These are phyloP conservation scores for Bellardia bayeri DNA, from an alignment of 2,888 invertebrate genomes.

Conservation along the genomic window DNA sequence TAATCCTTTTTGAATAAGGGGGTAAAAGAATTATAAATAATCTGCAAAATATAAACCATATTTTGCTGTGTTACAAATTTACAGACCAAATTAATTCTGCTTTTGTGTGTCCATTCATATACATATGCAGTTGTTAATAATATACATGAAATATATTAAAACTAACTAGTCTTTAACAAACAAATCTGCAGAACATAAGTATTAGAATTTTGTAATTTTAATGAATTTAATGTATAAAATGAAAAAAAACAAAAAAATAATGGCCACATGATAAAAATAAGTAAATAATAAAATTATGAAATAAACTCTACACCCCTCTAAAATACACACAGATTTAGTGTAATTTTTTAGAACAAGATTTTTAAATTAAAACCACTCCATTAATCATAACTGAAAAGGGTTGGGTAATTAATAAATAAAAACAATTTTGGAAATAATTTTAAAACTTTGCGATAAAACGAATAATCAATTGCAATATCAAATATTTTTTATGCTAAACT, in stretches of 20 bases:
- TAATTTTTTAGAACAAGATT: slow-evolving; percentile 9
- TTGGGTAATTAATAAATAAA: slow-evolving; percentile 44
- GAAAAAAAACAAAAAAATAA: slow-evolving; percentile 4
- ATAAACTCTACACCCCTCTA: not conserved
- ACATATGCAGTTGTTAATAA: not conserved
- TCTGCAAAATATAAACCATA: too few species aligned
- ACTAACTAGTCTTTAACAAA: not conserved
- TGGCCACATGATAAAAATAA: slow-evolving; percentile 33
- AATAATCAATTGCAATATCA: not conserved
- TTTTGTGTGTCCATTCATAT: too few species aligned
- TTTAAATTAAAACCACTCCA: slow-evolving; percentile 22
- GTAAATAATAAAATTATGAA: slow-evolving; percentile 37
- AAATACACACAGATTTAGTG: slow-evolving; percentile 3
- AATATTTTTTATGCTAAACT: slow-evolving; percentile 9
- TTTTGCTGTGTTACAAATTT: too few species aligned
- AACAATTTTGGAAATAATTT: not conserved
- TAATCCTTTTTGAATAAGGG: too few species aligned
- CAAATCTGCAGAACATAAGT: not conserved
- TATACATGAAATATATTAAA: not conserved
- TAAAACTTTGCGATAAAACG: not conserved
- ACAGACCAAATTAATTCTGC: too few species aligned
- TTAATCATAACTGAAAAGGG: slow-evolving; percentile 50
- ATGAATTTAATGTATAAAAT: slow-evolving; percentile 5
- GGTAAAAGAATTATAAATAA: too few species aligned
- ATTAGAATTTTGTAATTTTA: slow-evolving; percentile 33